Evolutionary conservation across 2,888 invertebrate genomes (phyloP).

Genomic region (Trypoxylon attenuatum): DNA sequence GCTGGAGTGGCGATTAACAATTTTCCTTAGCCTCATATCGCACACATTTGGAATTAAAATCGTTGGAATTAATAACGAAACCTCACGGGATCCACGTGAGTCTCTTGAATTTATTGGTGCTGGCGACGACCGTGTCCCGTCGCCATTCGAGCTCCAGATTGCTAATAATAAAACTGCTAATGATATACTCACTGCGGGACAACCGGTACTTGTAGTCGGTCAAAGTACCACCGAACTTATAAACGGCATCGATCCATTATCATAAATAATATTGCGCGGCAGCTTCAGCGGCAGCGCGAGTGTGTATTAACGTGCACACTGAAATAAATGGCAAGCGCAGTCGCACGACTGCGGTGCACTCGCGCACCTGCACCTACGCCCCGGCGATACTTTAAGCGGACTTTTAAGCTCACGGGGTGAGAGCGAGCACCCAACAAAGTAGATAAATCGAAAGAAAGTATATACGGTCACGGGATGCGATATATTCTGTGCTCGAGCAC

Average conservation of each 20-base stretch:
- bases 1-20: slow-evolving; percentile 4
- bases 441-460: slow-evolving; percentile 49
- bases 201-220: slow-evolving; percentile 52
- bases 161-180: slow-evolving; percentile 55
- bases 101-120: slow-evolving; percentile 35
- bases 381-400: slow-evolving; percentile 34
- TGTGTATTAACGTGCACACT: slow-evolving; percentile 38
- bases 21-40: slow-evolving; percentile 11
- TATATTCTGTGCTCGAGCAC: slow-evolving; percentile 4
- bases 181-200: slow-evolving; percentile 55
- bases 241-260: slow-evolving; percentile 50
- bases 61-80: slow-evolving; percentile 43
- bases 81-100: background rate
- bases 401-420: slow-evolving; percentile 18
- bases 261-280: slow-evolving; percentile 47
- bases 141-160: slow-evolving; percentile 29
- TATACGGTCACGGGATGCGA: slow-evolving; percentile 25
- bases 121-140: slow-evolving; percentile 31
- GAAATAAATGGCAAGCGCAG: slow-evolving; percentile 47
- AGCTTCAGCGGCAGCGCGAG: slow-evolving; percentile 25
- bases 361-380: slow-evolving; percentile 54
- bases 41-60: slow-evolving; percentile 23
- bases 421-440: slow-evolving; percentile 40
- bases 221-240: slow-evolving; percentile 53
- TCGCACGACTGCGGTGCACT: slow-evolving; percentile 16